Conservation (phyloP, 35 echinoderm and acorn worm genomes). For the Anneissia japonica region DNA sequence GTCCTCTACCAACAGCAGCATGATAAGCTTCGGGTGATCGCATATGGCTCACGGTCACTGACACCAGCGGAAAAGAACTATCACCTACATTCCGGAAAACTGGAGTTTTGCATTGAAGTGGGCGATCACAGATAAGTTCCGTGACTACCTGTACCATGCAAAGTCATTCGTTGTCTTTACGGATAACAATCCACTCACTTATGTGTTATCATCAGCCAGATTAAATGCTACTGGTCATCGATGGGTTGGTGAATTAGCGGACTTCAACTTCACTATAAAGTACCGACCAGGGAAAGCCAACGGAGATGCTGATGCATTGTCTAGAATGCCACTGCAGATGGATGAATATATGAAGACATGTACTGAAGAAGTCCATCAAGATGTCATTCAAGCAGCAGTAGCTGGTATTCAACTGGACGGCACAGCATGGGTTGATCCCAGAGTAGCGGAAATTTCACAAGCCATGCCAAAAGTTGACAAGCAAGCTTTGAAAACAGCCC, state of each 20-base stretch:
- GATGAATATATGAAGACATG: constrained; percentile 24
- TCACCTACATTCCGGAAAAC: constrained; percentile 13
- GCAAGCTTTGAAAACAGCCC: not conserved
- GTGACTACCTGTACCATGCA: constrained; percentile 53
- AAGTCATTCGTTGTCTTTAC: constrained; percentile 24
- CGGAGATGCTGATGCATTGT: constrained; percentile 33
- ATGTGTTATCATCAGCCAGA: constrained; percentile 20
- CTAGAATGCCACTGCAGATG: constrained; percentile 31
- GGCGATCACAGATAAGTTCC: constrained; percentile 40
- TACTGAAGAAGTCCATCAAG: constrained; percentile 10
- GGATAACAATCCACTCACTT: constrained; percentile 51
- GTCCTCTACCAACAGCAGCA: constrained; percentile 21
- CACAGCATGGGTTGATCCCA: not conserved
- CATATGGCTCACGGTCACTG: constrained; percentile 32
- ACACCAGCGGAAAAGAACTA: constrained; percentile 42
- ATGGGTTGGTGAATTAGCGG: constrained; percentile 39
- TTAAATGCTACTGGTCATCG: constrained; percentile 44
- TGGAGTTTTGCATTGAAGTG: constrained; percentile 61
- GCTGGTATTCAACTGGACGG: not conserved
- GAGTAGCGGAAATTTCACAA: not conserved
- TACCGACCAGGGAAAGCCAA: constrained; percentile 15
- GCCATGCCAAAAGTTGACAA: not conserved
- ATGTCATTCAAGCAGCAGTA: not conserved
- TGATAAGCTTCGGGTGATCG: not conserved
- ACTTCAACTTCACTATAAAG: constrained; percentile 33